Percentiles rank a stretch among this genome's conserved stretches.
These are phyloP conservation scores for Dryas iulia DNA, from an alignment of 1,140 invertebrate genomes.

Conservation along the genomic window DNA sequence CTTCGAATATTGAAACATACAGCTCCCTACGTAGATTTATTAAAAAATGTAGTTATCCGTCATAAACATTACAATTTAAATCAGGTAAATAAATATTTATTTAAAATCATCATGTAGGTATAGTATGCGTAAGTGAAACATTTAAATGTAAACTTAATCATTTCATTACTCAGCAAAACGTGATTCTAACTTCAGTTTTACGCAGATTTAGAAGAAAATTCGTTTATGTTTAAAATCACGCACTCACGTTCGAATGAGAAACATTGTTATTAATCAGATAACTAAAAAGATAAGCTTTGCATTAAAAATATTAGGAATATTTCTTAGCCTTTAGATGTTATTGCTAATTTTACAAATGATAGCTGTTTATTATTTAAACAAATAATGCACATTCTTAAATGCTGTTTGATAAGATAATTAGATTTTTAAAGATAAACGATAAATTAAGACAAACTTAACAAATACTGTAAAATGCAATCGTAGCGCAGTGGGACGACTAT, in stretches of 20 bases:
- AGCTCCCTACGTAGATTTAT: not conserved
- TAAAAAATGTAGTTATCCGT: not conserved
- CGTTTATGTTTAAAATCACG: conserved; percentile 9
- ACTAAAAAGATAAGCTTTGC: not conserved
- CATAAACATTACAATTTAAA: not conserved
- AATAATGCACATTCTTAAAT: not conserved
- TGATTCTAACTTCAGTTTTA: conserved; percentile 13
- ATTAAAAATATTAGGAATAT: no score
- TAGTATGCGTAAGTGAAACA: not conserved
- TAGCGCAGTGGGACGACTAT: no score
- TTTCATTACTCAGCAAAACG: conserved; percentile 12
- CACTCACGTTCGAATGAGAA: conserved; percentile 17
- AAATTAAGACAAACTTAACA: no score
- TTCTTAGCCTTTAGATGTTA: no score
- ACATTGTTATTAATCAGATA: not conserved
- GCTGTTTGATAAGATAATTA: not conserved
- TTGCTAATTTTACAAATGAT: no score
- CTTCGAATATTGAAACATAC: not conserved
- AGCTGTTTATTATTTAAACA: no score
- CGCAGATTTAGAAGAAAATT: not conserved
- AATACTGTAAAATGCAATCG: no score
- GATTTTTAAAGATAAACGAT: not conserved
- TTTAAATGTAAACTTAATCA: not conserved
- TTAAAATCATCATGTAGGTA: not conserved
- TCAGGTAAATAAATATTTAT: no score